These are phyloP conservation scores for Pomatostomus ruficeps DNA, from an alignment of 2,113 vertebrate species.

Conservation along the genomic window DNA sequence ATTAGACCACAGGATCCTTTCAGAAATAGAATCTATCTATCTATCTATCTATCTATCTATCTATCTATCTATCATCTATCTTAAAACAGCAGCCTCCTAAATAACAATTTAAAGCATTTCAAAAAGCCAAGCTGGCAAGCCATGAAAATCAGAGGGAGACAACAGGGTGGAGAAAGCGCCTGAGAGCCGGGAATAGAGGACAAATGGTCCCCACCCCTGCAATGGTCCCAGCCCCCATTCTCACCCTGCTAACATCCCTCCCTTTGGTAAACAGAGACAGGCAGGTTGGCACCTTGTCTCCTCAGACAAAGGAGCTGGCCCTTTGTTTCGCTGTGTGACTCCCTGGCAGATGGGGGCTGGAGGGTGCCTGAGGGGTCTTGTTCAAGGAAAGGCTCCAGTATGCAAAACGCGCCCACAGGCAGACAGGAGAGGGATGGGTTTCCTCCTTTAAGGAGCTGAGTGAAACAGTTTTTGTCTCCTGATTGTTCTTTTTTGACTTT, in stretches of 20 bases:
- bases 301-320: conserved; percentile 51
- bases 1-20: not conserved
- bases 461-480: not conserved
- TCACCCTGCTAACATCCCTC: conserved; percentile 58
- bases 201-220: conserved; percentile 47
- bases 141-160: not conserved
- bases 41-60: not conserved
- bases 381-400: conserved; percentile 43
- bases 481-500: not conserved
- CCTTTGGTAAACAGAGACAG: conserved; percentile 58
- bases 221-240: conserved; percentile 38
- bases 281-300: conserved; percentile 64
- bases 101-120: not conserved
- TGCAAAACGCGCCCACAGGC: conserved; percentile 10
- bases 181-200: conserved; percentile 15
- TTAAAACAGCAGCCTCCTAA: not conserved
- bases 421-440: not conserved
- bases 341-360: conserved; percentile 41
- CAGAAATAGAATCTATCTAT: not conserved
- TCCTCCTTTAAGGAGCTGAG: not conserved
- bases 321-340: conserved; percentile 43
- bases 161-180: not conserved
- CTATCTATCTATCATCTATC: not conserved
- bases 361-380: conserved; percentile 51
- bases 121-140: not conserved